Evolutionary conservation across 2,797 vertebrate species (phyloP).

Genomic region (Clarias laeviceps): DNA sequence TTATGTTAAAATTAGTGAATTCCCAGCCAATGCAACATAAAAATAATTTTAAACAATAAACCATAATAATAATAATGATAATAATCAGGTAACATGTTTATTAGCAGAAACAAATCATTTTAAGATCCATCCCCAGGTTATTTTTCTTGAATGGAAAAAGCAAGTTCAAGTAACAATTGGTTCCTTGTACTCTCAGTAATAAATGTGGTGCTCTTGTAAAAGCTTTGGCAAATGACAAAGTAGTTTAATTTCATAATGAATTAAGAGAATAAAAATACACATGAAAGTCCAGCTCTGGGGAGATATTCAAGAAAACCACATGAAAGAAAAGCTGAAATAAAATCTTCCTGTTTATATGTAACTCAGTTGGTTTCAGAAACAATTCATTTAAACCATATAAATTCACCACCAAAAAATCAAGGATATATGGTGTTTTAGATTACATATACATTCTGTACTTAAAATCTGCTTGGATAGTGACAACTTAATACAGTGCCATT

Average conservation of each 20-base stretch:
- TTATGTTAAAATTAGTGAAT: constrained; percentile 69
- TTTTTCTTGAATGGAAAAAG: constrained; percentile 63
- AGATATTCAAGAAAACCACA: constrained; percentile 61
- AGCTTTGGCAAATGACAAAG: constrained; percentile 62
- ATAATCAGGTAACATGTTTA: constrained; percentile 60
- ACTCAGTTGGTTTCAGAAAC: constrained; percentile 14
- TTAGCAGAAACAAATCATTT: constrained; percentile 65
- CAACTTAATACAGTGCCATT: not conserved
- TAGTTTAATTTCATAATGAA: constrained; percentile 71
- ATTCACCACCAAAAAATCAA: not conserved
- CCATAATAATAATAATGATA: too few relatives aligned
- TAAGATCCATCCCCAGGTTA: constrained; percentile 71
- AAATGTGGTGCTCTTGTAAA: constrained; percentile 72
- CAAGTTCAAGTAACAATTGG: constrained; percentile 58
- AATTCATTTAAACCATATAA: constrained; percentile 3
- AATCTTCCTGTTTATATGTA: constrained; percentile 18
- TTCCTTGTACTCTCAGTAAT: constrained; percentile 35
- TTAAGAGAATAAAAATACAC: constrained; percentile 57
- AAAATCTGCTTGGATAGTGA: not conserved
- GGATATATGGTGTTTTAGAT: not conserved
- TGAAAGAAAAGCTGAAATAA: constrained; percentile 23
- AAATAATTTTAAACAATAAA: constrained; percentile 50
- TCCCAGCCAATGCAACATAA: constrained; percentile 72
- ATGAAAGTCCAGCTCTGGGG: constrained; percentile 63
- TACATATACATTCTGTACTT: not conserved